Percentiles rank a stretch among this genome's conserved stretches.
Conservation (phyloP, 2,888 invertebrate species). For the Ephialtes manifestator region DNA sequence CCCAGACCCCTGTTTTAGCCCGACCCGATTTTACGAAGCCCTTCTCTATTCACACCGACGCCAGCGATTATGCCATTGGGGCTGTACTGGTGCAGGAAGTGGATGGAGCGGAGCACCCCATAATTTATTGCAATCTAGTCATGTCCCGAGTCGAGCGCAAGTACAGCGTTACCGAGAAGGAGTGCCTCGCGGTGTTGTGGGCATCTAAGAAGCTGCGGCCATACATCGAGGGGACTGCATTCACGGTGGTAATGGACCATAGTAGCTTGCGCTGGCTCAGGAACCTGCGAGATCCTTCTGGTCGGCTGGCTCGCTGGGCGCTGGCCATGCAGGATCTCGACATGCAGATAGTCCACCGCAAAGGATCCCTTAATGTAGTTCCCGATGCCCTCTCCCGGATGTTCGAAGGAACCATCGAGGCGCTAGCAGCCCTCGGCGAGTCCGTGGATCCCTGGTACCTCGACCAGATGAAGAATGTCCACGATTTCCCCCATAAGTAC, state of each 20-base stretch:
- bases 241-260: too few species aligned
- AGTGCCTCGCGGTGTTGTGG: constrained; percentile 54
- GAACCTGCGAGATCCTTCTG: too few species aligned
- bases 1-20: constrained; percentile 32
- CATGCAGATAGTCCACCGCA: constrained; percentile 37
- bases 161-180: constrained; percentile 36
- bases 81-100: too few species aligned
- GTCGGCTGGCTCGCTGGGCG: constrained; percentile 53
- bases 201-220: constrained; percentile 38
- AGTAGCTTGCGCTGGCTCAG: too few species aligned
- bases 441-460: constrained; percentile 41
- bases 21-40: constrained; percentile 43
- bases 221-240: too few species aligned
- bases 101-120: constrained; percentile 21
- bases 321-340: constrained; percentile 37
- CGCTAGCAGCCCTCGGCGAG: not conserved
- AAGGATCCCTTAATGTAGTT: constrained; percentile 37
- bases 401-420: not conserved
- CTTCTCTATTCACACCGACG: constrained; percentile 35
- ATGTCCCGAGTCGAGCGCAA: constrained; percentile 15
- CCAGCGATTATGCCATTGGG: too few species aligned
- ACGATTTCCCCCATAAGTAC: constrained; percentile 28
- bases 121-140: constrained; percentile 4
- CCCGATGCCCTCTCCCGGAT: constrained; percentile 51
- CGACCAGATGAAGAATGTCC: not conserved